phyloP scores from a whole-genome alignment of 2,113 vertebrate species.

The pig (Sus scrofa) region DNA sequence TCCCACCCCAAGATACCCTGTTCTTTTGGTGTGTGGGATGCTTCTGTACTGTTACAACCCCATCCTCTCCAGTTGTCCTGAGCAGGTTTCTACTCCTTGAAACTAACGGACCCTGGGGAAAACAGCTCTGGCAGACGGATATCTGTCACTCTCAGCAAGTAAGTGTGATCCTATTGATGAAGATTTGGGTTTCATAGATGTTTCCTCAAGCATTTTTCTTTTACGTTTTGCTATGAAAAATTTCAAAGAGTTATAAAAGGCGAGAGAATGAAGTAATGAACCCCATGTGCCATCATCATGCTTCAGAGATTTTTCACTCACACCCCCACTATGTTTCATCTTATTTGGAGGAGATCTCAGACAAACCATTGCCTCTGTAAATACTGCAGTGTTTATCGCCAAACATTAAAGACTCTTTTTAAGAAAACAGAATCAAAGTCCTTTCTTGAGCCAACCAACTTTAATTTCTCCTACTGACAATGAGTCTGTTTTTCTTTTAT shows the following conservation, averaged over 20 bases:
- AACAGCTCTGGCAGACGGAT: neutral
- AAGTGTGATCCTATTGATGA: neutral
- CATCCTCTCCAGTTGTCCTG: neutral
- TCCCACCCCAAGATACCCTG: rapidly evolving
- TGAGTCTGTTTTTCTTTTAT: neutral
- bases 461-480: neutral
- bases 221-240: neutral
- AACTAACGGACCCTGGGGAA: neutral
- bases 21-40: neutral
- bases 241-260: neutral
- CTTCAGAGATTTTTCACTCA: neutral
- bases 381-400: neutral
- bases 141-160: neutral
- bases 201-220: neutral
- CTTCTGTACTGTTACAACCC: neutral
- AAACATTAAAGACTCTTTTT: neutral
- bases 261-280: neutral
- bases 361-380: neutral
- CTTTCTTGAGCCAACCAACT: neutral
- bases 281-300: rapidly evolving
- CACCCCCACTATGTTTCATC: rapidly evolving
- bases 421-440: constrained; percentile 19
- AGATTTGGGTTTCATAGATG: neutral
- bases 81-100: neutral
- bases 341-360: neutral